A percentile compares a stretch with the other conserved stretches of the same genome.
Conservation (phyloP, 2,113 vertebrate genomes). For the Fulmarus glacialis region DNA sequence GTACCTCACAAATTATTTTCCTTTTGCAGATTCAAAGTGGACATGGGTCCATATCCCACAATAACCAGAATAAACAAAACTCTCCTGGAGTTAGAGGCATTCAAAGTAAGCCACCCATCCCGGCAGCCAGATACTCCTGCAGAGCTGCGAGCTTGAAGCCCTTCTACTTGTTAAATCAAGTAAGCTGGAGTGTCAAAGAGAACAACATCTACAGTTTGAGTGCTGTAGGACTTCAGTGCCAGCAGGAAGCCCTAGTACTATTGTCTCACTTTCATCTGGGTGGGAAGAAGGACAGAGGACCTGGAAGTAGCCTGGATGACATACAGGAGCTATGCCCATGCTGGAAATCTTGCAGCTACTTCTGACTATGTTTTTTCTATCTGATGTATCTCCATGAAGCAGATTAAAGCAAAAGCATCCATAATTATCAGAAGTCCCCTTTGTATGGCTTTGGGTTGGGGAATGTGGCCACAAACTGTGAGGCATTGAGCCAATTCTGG, state of each 20-base stretch:
- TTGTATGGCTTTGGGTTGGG: neutral
- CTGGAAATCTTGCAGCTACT: neutral
- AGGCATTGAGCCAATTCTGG: neutral
- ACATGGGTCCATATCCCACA: constrained; percentile 84
- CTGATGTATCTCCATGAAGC: neutral
- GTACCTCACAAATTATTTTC: neutral
- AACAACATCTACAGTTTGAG: neutral
- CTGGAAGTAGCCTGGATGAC: neutral
- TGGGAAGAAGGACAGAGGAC: neutral
- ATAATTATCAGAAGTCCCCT: neutral
- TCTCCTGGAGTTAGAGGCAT: constrained; percentile 86
- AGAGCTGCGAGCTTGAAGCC: constrained; percentile 77
- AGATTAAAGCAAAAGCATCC: constrained; percentile 38
- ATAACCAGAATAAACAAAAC: constrained; percentile 86
- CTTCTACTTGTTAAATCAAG: neutral
- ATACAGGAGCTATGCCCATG: neutral
- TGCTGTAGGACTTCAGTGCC: neutral
- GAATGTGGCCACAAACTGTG: neutral
- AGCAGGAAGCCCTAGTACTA: neutral
- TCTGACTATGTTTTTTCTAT: neutral
- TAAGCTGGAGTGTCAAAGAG: neutral
- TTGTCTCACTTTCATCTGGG: neutral
- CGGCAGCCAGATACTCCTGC: constrained; percentile 90
- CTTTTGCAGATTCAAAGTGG: constrained; percentile 87
- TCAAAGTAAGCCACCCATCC: constrained; percentile 87